These are phyloP conservation scores for Syrphus vitripennis DNA, from an alignment of 2,888 invertebrate species.

Conservation along the genomic window DNA sequence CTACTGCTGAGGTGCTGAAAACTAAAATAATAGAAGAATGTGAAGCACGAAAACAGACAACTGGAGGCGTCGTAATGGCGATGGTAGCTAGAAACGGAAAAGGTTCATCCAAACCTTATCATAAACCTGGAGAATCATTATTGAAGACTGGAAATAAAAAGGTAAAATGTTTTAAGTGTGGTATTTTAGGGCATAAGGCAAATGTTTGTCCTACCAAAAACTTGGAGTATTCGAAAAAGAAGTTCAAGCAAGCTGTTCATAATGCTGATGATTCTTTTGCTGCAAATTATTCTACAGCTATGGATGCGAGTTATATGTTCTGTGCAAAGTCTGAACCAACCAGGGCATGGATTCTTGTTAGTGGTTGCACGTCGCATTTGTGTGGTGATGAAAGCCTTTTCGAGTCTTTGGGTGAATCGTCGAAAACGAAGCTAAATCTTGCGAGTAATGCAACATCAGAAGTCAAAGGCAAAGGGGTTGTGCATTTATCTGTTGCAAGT, in stretches of 20 bases:
- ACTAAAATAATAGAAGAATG: constrained; percentile 56
- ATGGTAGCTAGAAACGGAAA: constrained; percentile 27
- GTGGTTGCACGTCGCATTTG: background rate
- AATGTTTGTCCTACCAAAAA: constrained; percentile 29
- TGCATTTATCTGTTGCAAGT: background rate
- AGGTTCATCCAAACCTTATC: background rate
- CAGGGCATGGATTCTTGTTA: background rate
- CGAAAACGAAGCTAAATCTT: too few species aligned
- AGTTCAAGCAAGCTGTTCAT: background rate
- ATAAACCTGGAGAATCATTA: background rate
- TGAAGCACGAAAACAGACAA: constrained; percentile 41
- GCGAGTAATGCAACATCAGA: too few species aligned
- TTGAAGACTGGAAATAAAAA: background rate
- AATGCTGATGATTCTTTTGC: background rate
- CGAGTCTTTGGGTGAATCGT: background rate
- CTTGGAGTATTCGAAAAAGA: background rate
- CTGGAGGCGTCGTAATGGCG: too few species aligned
- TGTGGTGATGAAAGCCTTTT: too few species aligned
- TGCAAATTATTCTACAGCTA: background rate
- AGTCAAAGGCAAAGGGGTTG: background rate
- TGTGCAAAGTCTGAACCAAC: background rate
- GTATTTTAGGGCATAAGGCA: constrained; percentile 39
- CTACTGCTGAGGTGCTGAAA: constrained; percentile 43
- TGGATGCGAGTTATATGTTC: background rate
- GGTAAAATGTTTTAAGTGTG: constrained; percentile 48